Percentiles rank a stretch among this genome's conserved stretches.
phyloP scores from a whole-genome alignment of 2,113 vertebrate genomes.

The Carassius carassius region DNA sequence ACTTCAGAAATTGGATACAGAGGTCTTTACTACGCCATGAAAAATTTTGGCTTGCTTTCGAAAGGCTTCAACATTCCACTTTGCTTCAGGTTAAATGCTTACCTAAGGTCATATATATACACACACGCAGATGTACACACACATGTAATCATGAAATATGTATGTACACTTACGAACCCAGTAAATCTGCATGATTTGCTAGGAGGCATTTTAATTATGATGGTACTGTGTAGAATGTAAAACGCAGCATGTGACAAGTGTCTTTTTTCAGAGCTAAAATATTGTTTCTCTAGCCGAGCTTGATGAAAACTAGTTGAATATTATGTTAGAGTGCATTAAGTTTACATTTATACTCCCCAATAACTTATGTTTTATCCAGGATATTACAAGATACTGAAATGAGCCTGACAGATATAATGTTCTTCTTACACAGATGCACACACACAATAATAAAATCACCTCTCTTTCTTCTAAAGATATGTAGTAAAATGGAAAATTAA shows the following conservation, averaged over 20 bases:
- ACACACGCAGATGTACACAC: constrained; percentile 17
- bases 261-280: background rate
- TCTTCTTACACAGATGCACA: background rate
- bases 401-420: constrained; percentile 42
- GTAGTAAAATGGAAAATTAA: constrained; percentile 45
- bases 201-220: background rate
- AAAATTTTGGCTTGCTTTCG: background rate
- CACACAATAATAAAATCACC: constrained; percentile 6
- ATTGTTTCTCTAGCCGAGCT: background rate
- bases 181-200: background rate
- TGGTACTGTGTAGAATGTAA: background rate
- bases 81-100: constrained; percentile 14
- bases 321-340: constrained; percentile 47
- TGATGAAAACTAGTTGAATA: constrained; percentile 2
- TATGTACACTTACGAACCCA: constrained; percentile 2
- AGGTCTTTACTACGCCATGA: background rate
- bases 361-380: constrained; percentile 44
- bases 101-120: background rate
- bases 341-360: constrained; percentile 49
- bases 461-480: constrained; percentile 15
- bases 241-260: background rate
- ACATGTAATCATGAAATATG: constrained; percentile 29
- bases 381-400: constrained; percentile 38
- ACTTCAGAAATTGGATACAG: background rate
- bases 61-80: constrained; percentile 6